phyloP scores from a whole-genome alignment of 2,888 invertebrate genomes.

The Drosophila rellima region DNA sequence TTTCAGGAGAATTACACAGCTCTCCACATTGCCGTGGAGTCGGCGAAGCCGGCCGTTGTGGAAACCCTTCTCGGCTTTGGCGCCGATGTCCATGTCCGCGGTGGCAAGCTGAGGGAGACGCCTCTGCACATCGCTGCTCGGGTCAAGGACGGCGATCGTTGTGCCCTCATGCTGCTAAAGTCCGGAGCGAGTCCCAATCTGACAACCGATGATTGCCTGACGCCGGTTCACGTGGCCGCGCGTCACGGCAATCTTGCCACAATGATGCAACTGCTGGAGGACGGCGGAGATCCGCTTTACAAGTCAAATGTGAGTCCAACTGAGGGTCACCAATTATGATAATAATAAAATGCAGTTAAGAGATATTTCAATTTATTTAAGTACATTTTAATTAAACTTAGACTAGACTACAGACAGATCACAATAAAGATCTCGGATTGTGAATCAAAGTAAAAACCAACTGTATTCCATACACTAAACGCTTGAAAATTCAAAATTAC shows the following conservation, averaged over 20 bases:
- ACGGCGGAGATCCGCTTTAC: constrained; percentile 96
- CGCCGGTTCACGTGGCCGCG: constrained; percentile 98
- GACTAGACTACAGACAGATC: not conserved
- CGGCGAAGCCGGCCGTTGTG: constrained; percentile 96
- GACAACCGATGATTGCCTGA: constrained; percentile 97
- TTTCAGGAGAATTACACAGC: constrained; percentile 98
- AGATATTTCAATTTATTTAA: not conserved
- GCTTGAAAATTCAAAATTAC: too few species aligned
- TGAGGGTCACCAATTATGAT: not conserved
- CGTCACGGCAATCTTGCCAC: constrained; percentile 96
- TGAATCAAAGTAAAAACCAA: too few species aligned
- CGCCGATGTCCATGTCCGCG: constrained; percentile 98
- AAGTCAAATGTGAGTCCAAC: constrained; percentile 92
- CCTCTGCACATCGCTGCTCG: constrained; percentile 98
- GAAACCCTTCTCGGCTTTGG: constrained; percentile 98
- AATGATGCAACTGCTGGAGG: constrained; percentile 94
- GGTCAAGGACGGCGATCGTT: constrained; percentile 95
- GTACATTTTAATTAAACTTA: not conserved
- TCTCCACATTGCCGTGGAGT: constrained; percentile 98
- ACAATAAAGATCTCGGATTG: not conserved
- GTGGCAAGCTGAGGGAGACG: constrained; percentile 95
- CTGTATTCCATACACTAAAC: too few species aligned
- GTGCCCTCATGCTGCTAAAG: constrained; percentile 98
- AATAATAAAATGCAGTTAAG: not conserved
- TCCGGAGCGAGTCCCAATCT: constrained; percentile 99